phyloP scores from a whole-genome alignment of 2,113 vertebrate genomes.

The Capra hircus region DNA sequence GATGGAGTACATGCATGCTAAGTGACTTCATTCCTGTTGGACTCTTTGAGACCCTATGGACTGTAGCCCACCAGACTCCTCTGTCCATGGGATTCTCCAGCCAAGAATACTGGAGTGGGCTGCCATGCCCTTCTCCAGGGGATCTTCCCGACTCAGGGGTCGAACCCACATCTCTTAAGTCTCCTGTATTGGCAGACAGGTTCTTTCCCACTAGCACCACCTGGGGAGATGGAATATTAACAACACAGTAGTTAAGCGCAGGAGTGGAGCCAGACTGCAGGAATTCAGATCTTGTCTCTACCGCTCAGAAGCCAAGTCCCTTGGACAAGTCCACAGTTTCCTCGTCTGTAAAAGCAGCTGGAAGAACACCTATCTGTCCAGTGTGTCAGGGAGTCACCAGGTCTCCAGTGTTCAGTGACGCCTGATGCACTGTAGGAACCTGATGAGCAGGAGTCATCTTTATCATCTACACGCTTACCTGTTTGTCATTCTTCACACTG shows the following conservation, averaged over 20 bases:
- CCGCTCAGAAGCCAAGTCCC: not conserved
- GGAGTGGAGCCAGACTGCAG: not conserved
- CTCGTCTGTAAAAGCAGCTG: not conserved
- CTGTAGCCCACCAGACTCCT: not conserved
- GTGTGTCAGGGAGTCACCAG: not conserved
- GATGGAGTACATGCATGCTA: not conserved
- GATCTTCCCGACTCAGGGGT: not conserved
- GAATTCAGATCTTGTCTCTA: not conserved
- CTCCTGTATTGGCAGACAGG: not conserved
- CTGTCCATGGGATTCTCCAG: not conserved
- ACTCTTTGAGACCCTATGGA: not conserved
- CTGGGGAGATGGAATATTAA: not conserved
- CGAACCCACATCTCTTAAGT: not conserved
- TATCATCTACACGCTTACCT: not conserved
- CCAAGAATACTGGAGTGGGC: not conserved
- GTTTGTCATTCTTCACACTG: not conserved
- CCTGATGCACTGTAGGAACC: too few species aligned
- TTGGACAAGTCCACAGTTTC: not conserved
- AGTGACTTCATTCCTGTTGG: not conserved
- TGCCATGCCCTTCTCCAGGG: not conserved
- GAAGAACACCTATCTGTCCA: rapidly evolving
- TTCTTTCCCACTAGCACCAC: not conserved
- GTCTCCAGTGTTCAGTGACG: not conserved
- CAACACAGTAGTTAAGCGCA: not conserved
- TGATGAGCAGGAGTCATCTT: not conserved